Base-by-base conservation (phyloP, 2,113 vertebrate species). In the Xyrauchen texanus region DNA sequence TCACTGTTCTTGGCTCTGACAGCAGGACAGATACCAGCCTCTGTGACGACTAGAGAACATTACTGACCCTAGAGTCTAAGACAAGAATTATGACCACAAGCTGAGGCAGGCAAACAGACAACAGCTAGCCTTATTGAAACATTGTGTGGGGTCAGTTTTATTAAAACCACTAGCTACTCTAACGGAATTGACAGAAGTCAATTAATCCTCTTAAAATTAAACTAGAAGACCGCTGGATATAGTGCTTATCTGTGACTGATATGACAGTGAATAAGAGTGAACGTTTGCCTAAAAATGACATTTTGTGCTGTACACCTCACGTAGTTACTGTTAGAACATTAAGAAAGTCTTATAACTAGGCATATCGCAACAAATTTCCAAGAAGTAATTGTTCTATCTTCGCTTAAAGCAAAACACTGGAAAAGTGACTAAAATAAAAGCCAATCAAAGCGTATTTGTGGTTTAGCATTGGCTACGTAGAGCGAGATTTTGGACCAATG, bases 171-270 rank as follows among this genome's bases (percentile, higher is more conserved):
- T 21, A 60, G 57, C 70, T 51, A 52, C 9, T 8, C 7, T 45
- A 61, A 3, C 4, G 57, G 75, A 55, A 70, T 12, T 4, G 13
- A 12, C 16, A 53, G 9, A 6, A 45, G 15, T 76, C 21, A 34
- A 34, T 34, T 34, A 65, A 70, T 79, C 77, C 67, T 57, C 15
- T 72, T 69, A 57, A 62, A 79, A 72, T 65, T n/a, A 65, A 79
- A 53, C 8, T 0, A 1, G 51, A 12, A 79, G 60, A 67, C 53
- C 5, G 7, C 15, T 11, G 53, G 53, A 58, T 58, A n/a, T 5
- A 49, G 8, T 6, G 5, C 55, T 57, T n/a, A 13, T 52, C 8
- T 52, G 51, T 52, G 51, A 53, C 51, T 53, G 51, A 34, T 34
- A 34, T 34, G 21, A 9, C 8, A 52, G 8, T 57, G 12, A 57